Evolutionary conservation across 2,797 vertebrate genomes (phyloP).

Genomic region (Danio jaintianensis): DNA sequence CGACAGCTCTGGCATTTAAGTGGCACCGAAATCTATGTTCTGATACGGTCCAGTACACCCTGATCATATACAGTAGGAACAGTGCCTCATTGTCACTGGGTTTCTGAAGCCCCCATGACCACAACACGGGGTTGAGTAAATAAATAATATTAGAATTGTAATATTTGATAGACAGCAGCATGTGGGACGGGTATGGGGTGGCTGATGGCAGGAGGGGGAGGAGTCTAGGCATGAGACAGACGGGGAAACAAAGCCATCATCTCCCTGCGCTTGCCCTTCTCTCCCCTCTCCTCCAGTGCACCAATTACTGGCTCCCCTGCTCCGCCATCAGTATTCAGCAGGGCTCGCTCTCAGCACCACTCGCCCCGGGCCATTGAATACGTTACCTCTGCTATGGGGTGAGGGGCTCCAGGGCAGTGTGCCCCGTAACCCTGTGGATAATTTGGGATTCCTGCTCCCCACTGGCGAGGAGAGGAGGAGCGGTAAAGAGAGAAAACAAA

Average conservation of each 20-base stretch:
- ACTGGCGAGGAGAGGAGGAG: conserved; percentile 75
- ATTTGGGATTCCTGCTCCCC: conserved; percentile 88
- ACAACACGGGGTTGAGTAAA: neutral
- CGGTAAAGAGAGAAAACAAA: conserved; percentile 75
- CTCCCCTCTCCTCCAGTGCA: conserved; percentile 82
- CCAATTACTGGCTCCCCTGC: conserved; percentile 85
- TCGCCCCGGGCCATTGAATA: conserved; percentile 95
- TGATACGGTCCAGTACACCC: no score
- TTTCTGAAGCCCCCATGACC: no score
- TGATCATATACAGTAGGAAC: no score
- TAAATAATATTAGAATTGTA: neutral
- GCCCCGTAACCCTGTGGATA: conserved; percentile 85
- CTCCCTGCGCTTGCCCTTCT: conserved; percentile 81
- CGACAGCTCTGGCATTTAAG: no score
- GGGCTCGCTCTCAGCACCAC: conserved; percentile 81
- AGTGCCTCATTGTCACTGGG: no score
- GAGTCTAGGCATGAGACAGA: conserved; percentile 79
- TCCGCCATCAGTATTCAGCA: conserved; percentile 89
- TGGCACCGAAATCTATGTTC: no score
- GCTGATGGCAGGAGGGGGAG: conserved; percentile 65
- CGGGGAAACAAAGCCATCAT: conserved; percentile 84
- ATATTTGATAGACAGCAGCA: conserved; percentile 64
- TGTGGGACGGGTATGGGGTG: conserved; percentile 52
- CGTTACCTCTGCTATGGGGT: conserved; percentile 86
- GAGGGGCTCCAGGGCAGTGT: conserved; percentile 81